Base-by-base conservation (phyloP, 2,113 vertebrate genomes). In the Bucco capensis region DNA sequence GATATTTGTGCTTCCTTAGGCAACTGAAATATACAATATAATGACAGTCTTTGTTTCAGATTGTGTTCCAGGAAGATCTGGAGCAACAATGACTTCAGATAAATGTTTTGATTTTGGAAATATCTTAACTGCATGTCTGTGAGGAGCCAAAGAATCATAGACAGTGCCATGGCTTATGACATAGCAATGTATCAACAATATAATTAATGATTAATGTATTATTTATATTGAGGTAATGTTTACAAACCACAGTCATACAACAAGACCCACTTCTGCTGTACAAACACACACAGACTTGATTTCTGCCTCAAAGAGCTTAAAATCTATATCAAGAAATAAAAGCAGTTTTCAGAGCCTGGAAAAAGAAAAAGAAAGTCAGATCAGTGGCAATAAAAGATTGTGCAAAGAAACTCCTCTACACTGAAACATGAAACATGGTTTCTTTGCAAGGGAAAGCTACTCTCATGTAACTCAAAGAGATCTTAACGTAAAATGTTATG, bases 141-240 rank as follows among this genome's bases (percentile, higher is more conserved):
- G 46, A 89, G 1, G 8, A 95, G 35, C 13, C 46, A 44, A 61
- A 84, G 49, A 83, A 14, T 84, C 75, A 84, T 51, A 89, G 46
- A 44, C 71, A 57, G 17, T 72, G 77, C 57, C 61, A 86, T 10
- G 3, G 9, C 50, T 82, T 87, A 69, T 86, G 66, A 53, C n/a
- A 70, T 15, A 87, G 35, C 62, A 89, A 82, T 56, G 30, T 74
- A 74, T 81, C 56, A 83, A 71, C 86, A 67, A 35, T 44, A 77
- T 90, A 86, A 93, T 80, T 94, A 93, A 86, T 77, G 65, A 86
- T 90, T 94, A 93, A 86, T 83, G 42, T 58, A 58, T 60, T 93
- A 66, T 93, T 92, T 92, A 76, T 92, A 47, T 57, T 87, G 50
- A n/a, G 75, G 74, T 83, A 83, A 82, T 81, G 35, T 86, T 92